Percentiles rank a stretch among this genome's conserved stretches.
These are phyloP conservation scores for Enteromius fasciolatus DNA, from an alignment of 2,797 vertebrate genomes.

Conservation along the genomic window DNA sequence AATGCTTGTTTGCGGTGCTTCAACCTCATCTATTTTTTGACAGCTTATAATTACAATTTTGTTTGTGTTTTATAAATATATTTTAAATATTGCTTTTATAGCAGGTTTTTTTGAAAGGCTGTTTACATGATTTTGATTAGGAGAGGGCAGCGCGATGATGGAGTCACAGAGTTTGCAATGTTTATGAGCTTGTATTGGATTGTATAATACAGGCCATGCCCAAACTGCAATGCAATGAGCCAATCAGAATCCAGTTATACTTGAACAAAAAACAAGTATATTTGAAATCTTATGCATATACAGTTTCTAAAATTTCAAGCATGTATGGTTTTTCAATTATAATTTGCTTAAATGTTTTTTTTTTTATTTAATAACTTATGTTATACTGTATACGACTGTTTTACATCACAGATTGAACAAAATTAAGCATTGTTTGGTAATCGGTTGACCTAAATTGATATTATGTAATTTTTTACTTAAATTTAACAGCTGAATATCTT, in stretches of 20 bases:
- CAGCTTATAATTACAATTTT: slow-evolving; percentile 21
- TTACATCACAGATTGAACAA: too few relatives aligned
- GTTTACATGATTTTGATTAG: slow-evolving; percentile 20
- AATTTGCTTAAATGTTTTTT: too few relatives aligned
- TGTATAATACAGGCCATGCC: neutral
- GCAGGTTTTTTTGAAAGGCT: slow-evolving; percentile 11
- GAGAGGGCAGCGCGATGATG: neutral
- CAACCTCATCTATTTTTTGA: slow-evolving; percentile 22
- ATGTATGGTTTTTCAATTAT: too few relatives aligned
- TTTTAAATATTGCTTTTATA: slow-evolving; percentile 15
- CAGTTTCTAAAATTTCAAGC: neutral
- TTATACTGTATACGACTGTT: too few relatives aligned
- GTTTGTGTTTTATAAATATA: slow-evolving; percentile 7
- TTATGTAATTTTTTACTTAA: too few relatives aligned
- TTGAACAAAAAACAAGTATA: neutral
- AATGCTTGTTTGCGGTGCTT: slow-evolving; percentile 7
- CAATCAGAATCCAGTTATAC: neutral
- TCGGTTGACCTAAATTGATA: too few relatives aligned
- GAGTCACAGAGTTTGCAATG: neutral
- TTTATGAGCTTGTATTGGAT: neutral
- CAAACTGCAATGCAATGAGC: neutral
- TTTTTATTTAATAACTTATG: too few relatives aligned
- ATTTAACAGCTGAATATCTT: too few relatives aligned
- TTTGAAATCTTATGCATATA: neutral
- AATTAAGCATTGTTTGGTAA: too few relatives aligned